Evolutionary conservation across 2,113 vertebrate genomes (phyloP), one percentile per base, ranked within the genome.

Genomic region (Orthonyx spaldingii): DNA sequence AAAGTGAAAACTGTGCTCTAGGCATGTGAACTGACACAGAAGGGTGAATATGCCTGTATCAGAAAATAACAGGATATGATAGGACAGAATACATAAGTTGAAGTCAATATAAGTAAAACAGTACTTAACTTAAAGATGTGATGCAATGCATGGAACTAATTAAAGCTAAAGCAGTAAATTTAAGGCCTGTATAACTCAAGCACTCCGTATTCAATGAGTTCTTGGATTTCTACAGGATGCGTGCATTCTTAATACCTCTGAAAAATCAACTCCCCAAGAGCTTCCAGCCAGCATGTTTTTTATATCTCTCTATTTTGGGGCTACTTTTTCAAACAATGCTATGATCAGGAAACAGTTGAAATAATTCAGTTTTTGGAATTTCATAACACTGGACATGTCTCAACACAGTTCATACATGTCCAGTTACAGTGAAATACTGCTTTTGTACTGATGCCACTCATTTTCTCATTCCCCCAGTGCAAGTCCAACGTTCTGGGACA

Each of bases 281-380:
- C 75, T 94, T 66, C 26, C 49, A 85, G 52, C 1, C 30, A 83
- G 24, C 2, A 37, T 18, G 39, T 79, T 28, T 63, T 89, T 85
- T 27, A 50, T 22, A 30, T 26, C 16, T 80, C 55, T 44, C 13
- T 26, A 26, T 55, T 91, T 61, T 41, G 28, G 3, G 44, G n/a
- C 8, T 89, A 55, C 24, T 61, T 61, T 77, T 89, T 77, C 19
- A 82, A 85, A 90, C 32, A 78, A 37, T 89, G 35, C 14, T 70
- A 19, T 91, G 71, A 83, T 55, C 52, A 87, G 75, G 65, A 91
- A 96, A 90, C 33, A 94, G 41, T 77, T 95, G n/a, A 83, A 93
- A 83, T 64, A 92, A 93, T 66, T 77, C 44, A 47, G 46, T 47
- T 83, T 96, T 77, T 26, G 8, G 50, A 89, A 96, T 90, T 94